These are phyloP conservation scores for Drosophila mayri DNA, from an alignment of 1,140 invertebrate genomes.

Conservation along the genomic window DNA sequence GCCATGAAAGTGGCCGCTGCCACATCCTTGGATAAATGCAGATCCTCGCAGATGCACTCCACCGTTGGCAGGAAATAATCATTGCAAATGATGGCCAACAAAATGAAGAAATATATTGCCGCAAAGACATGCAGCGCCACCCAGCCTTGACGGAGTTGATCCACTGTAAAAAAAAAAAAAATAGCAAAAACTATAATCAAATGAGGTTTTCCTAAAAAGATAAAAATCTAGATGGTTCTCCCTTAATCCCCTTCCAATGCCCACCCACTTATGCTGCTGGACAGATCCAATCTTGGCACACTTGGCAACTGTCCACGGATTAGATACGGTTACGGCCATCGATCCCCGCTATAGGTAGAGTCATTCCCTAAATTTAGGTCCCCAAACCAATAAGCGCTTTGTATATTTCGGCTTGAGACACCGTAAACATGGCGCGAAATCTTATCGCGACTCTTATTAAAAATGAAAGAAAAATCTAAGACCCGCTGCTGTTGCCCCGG, in stretches of 20 bases:
- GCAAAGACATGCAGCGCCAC: conserved; percentile 90
- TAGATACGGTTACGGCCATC: conserved; percentile 22
- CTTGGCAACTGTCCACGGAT: conserved; percentile 31
- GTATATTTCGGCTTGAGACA: conserved; percentile 9
- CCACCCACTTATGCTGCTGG: not conserved
- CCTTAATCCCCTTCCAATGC: too few relatives aligned
- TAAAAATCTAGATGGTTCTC: too few relatives aligned
- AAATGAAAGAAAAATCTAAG: conserved; percentile 28
- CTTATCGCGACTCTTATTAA: conserved; percentile 27
- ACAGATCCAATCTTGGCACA: conserved; percentile 20
- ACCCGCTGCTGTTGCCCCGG: not conserved
- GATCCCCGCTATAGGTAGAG: not conserved
- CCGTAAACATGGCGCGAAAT: conserved; percentile 12
- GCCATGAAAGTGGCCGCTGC: conserved; percentile 97
- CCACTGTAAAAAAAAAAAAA: conserved; percentile 72
- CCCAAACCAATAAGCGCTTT: conserved; percentile 5
- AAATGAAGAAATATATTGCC: conserved; percentile 91
- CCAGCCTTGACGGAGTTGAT: conserved; percentile 89
- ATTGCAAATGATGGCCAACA: conserved; percentile 93
- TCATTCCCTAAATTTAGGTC: conserved; percentile 16
- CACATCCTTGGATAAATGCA: conserved; percentile 92
- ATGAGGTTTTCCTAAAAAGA: too few relatives aligned
- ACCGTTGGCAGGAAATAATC: conserved; percentile 94
- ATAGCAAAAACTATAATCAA: not conserved
- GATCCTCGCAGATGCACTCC: conserved; percentile 91